Evolutionary conservation across 2,797 vertebrate genomes (phyloP), one percentile per base, ranked within the genome.

Genomic region (Neosilurus mollespiculum): DNA sequence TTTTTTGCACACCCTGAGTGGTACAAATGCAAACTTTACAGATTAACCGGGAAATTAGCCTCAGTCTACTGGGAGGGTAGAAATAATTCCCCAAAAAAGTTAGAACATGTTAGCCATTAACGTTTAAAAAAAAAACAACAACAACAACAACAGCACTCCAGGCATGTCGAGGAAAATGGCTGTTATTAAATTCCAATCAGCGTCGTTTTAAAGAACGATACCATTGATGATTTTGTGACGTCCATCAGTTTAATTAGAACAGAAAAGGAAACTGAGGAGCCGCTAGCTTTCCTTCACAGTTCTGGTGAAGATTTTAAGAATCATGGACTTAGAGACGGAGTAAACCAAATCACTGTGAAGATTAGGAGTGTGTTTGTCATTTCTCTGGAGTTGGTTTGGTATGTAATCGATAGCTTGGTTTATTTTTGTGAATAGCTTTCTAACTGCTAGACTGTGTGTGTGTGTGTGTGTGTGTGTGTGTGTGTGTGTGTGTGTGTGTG

Each of bases 331-430:
- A 26, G 34, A 26, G 59, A 26, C 24, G 0, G 43, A 78, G 59
- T 16, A 51, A 65, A 49, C 76, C 34, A 9, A 62, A 43, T 51
- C 58, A 51, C 37, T 11, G 59, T 24, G n/a, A 62, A 24, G 75
- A 62, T 24, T 8, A 0, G 24, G 75, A 64, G n/a, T 78, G 76
- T 78, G 76, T 78, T 78, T 78, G 76, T 62, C 76, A 78, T 78
- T 49, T 62, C 76, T 49, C 8, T 9, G 58, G 58, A 0, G 22
- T 16, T 26, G 4, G 34, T 24, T 78, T 11, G 59, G n/a, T 64
- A 51, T 78, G 76, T 65, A 78, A 78, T 24, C 20, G 22, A 65
- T 78, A 64, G 59, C 76, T 34, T 49, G 34, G 76, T 78, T 78
- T 78, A 24, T 75, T 75, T 56, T 64, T 49, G 76, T 78, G 59